Base-by-base conservation (phyloP, 1,140 invertebrate genomes). In the Neotoxoptera formosana region DNA sequence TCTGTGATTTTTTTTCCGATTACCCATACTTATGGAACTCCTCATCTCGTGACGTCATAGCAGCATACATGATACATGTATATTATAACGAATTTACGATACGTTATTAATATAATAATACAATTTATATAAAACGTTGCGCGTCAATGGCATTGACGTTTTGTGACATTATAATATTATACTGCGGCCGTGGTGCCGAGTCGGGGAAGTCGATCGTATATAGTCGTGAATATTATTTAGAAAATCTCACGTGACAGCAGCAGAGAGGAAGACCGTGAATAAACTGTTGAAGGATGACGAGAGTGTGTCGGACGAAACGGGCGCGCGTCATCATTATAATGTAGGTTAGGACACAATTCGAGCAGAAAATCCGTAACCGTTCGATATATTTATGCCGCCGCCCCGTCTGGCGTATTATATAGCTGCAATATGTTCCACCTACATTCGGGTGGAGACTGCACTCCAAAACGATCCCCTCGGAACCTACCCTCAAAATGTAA, bases 311-410 rank as follows among this genome's bases (percentile, higher is more conserved):
- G 86, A 41, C 86, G n/a, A 51, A 88, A 88, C 47, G 47, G 86
- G n/a, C 41, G n/a, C 86, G 86, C 21, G 83, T 45, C 34, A n/a
- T 88, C 48, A 88, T 84, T 76, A 83, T 83, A 36, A 88, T 88
- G 86, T 88, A 88, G 86, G 86, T 88, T 88, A 88, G n/a, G 86
- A 88, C 48, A 36, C n/a, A 17, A 76, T 76, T 76, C n/a, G n/a
- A 1, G n/a, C 14, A 4, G 30, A 76, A 84, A 48, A 9, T 88
- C 47, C 47, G 47, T 48, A 48, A 51, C 14, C 20, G 17, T 88
- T 48, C 41, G 60, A 34, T 76, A 9, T 76, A 60, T 48, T 6
- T 48, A 41, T 41, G 17, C 2, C 48, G 8, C 11, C 47, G 14
- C 25, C 56, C 25, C 9, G 25, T n/a, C 60, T 30, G 30, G 30